Conservation (phyloP, 2,888 invertebrate species). For the Isoperla grammatica region DNA sequence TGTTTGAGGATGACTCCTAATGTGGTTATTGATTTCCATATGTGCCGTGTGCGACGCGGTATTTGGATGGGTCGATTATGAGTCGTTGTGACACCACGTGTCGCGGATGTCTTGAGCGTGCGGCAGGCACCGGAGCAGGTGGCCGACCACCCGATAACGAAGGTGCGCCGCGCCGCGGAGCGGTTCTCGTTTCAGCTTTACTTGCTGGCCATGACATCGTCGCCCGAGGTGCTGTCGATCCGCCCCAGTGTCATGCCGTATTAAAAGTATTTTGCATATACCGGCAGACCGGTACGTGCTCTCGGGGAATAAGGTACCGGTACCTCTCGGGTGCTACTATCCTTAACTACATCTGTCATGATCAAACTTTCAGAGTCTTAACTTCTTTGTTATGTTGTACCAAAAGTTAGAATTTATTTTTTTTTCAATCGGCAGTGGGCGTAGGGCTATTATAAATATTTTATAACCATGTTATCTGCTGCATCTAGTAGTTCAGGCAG, state of each 20-base stretch:
- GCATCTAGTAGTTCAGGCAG: too few relatives aligned
- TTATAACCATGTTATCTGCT: too few relatives aligned
- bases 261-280: neutral
- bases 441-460: too few relatives aligned
- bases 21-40: slow-evolving; percentile 10
- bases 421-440: too few relatives aligned
- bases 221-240: slow-evolving; percentile 11
- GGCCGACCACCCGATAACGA: too few relatives aligned
- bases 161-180: slow-evolving; percentile 27
- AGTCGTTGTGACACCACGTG: neutral
- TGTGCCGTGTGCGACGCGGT: neutral
- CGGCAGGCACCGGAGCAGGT: neutral
- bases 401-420: too few relatives aligned
- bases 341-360: too few relatives aligned
- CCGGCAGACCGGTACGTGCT: too few relatives aligned
- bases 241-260: neutral
- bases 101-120: neutral
- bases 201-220: slow-evolving; percentile 37
- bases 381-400: too few relatives aligned
- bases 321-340: too few relatives aligned
- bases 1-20: slow-evolving; percentile 12
- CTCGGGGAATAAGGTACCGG: too few relatives aligned
- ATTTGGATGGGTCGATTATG: neutral
- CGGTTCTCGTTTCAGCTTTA: slow-evolving; percentile 29
- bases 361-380: too few relatives aligned